Percentiles rank a stretch among this genome's conserved stretches.
Evolutionary conservation across 2,113 vertebrate species (phyloP).

Genomic region (western clawed frog (Xenopus tropicalis)): DNA sequence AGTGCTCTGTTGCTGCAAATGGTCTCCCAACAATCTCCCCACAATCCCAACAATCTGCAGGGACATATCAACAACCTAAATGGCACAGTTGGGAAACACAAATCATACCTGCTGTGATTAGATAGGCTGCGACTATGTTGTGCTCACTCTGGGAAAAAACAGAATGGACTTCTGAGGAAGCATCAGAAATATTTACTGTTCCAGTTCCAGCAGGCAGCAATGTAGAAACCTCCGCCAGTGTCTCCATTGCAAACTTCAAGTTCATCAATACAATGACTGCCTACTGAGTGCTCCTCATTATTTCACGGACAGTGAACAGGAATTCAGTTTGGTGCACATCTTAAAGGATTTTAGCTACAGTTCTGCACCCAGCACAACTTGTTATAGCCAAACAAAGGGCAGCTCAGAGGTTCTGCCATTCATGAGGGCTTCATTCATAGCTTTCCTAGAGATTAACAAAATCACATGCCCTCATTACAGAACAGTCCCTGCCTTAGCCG

Average conservation of each 20-base stretch:
- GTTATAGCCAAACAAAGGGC: slow-evolving; percentile 66
- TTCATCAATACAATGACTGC: neutral
- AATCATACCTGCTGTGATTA: slow-evolving; percentile 87
- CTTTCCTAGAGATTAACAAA: slow-evolving; percentile 59
- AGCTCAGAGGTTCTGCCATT: slow-evolving; percentile 50
- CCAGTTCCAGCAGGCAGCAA: slow-evolving; percentile 56
- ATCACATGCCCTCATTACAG: slow-evolving; percentile 52
- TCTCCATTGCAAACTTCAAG: slow-evolving; percentile 48
- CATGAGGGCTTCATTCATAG: slow-evolving; percentile 49
- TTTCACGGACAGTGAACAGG: slow-evolving; percentile 42
- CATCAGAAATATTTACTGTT: slow-evolving; percentile 58
- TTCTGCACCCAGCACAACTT: slow-evolving; percentile 51
- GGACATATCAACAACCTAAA: too few relatives aligned
- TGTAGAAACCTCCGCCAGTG: slow-evolving; percentile 27
- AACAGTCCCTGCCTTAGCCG: too few relatives aligned
- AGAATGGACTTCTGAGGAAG: slow-evolving; percentile 58
- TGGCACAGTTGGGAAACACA: too few relatives aligned
- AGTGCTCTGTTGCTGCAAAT: too few relatives aligned
- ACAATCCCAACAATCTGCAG: too few relatives aligned
- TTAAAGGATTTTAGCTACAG: slow-evolving; percentile 59
- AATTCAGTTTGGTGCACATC: slow-evolving; percentile 55
- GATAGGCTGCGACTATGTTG: slow-evolving; percentile 88
- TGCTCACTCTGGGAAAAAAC: slow-evolving; percentile 83
- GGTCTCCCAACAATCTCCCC: too few relatives aligned
- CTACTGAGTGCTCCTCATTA: slow-evolving; percentile 27